phyloP scores from a whole-genome alignment of 1,140 invertebrate genomes.

The Drosophila nigromelanica region DNA sequence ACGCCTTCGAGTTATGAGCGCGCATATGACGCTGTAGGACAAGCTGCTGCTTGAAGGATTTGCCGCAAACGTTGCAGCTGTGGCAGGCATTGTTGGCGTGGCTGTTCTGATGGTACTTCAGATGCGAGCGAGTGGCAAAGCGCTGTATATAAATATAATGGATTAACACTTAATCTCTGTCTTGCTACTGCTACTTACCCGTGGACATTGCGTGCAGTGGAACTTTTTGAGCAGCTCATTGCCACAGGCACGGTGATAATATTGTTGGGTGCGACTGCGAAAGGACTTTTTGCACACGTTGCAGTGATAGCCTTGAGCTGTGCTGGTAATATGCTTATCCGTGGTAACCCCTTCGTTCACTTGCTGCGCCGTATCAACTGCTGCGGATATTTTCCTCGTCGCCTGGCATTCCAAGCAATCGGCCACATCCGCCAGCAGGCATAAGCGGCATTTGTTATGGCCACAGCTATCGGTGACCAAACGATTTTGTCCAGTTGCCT shows the following conservation, averaged over 20 bases:
- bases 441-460: slow-evolving; percentile 85
- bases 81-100: slow-evolving; percentile 33
- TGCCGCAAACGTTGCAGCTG: slow-evolving; percentile 45
- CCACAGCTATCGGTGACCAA: slow-evolving; percentile 85
- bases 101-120: slow-evolving; percentile 70
- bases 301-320: slow-evolving; percentile 82
- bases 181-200: slow-evolving; percentile 44
- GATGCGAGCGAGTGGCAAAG: slow-evolving; percentile 67
- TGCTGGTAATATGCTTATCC: slow-evolving; percentile 39
- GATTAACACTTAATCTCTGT: background rate
- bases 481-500: slow-evolving; percentile 83
- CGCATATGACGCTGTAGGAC: slow-evolving; percentile 54
- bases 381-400: slow-evolving; percentile 24
- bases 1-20: slow-evolving; percentile 28
- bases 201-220: slow-evolving; percentile 49
- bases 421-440: slow-evolving; percentile 84
- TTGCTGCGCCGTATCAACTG: background rate
- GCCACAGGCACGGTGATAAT: slow-evolving; percentile 85
- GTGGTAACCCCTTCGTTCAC: background rate
- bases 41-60: slow-evolving; percentile 51
- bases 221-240: slow-evolving; percentile 63
- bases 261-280: slow-evolving; percentile 85
- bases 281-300: slow-evolving; percentile 85
- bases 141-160: slow-evolving; percentile 30
- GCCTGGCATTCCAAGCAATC: slow-evolving; percentile 82